Conservation (phyloP, 2,113 vertebrate species). For the Hypanus sabinus region DNA sequence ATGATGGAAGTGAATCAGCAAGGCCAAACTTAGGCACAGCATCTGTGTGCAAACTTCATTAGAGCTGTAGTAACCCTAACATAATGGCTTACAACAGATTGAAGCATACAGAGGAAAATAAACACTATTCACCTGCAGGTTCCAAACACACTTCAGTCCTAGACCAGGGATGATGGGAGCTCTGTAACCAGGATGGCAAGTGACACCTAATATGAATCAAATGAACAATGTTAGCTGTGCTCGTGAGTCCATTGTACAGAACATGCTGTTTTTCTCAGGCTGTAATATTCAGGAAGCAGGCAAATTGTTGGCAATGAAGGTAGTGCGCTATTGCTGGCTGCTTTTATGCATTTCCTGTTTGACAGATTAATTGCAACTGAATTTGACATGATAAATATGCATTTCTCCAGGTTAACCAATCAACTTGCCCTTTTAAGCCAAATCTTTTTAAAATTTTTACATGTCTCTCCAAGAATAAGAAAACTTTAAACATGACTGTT, state of each 20-base stretch:
- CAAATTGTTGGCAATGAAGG: not conserved
- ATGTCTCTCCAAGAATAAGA: not conserved
- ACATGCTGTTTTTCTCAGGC: not conserved
- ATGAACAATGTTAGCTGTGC: not conserved
- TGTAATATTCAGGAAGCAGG: not conserved
- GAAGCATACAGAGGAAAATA: constrained; percentile 25
- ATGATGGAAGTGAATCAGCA: not conserved
- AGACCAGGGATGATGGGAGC: not conserved
- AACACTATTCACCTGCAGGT: constrained; percentile 31
- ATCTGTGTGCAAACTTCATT: constrained; percentile 18
- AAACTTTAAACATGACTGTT: not conserved
- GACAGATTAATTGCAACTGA: not conserved
- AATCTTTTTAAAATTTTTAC: constrained; percentile 20
- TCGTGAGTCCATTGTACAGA: constrained; percentile 13
- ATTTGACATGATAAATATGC: not conserved
- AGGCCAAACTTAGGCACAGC: constrained; percentile 12
- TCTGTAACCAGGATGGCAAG: constrained; percentile 14
- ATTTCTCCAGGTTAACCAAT: not conserved
- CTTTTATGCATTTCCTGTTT: not conserved
- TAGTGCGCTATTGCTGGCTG: not conserved
- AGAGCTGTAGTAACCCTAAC: constrained; percentile 16
- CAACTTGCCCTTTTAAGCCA: not conserved
- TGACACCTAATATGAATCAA: not conserved
- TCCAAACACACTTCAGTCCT: not conserved
- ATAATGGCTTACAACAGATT: constrained; percentile 23